Conservation (phyloP, 2,888 invertebrate genomes). For the Pasiphila rectangulata region DNA sequence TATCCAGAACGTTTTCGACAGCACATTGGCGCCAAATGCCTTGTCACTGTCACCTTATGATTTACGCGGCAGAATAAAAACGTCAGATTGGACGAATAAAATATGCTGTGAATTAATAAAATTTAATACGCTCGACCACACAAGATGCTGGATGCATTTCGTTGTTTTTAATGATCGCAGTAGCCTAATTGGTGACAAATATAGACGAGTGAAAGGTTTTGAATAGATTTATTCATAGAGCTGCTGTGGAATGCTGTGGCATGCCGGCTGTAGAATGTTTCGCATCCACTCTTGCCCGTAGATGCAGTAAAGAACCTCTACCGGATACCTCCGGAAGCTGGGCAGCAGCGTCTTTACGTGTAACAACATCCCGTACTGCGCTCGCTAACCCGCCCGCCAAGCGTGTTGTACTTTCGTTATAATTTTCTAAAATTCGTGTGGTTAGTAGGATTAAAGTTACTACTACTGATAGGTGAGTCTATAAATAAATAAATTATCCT, state of each 20-base stretch:
- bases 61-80: conserved; percentile 62
- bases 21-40: conserved; percentile 63
- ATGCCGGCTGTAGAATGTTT: neutral
- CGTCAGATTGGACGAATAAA: conserved; percentile 49
- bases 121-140: conserved; percentile 60
- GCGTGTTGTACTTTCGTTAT: no score
- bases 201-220: conserved; percentile 17
- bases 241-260: neutral
- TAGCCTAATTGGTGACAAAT: conserved; percentile 38
- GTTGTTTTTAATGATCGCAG: conserved; percentile 34
- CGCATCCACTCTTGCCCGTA: neutral
- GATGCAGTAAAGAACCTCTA: no score
- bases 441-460: no score
- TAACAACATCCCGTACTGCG: no score
- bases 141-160: conserved; percentile 36
- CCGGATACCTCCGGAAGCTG: no score
- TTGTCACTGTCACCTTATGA: conserved; percentile 61
- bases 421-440: no score
- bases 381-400: no score
- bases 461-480: no score
- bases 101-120: conserved; percentile 58
- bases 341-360: no score
- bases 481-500: neutral
- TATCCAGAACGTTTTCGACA: conserved; percentile 32
- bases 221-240: neutral